Evolutionary conservation across 2,888 invertebrate genomes (phyloP).

Genomic region (Slavum lentiscoides): DNA sequence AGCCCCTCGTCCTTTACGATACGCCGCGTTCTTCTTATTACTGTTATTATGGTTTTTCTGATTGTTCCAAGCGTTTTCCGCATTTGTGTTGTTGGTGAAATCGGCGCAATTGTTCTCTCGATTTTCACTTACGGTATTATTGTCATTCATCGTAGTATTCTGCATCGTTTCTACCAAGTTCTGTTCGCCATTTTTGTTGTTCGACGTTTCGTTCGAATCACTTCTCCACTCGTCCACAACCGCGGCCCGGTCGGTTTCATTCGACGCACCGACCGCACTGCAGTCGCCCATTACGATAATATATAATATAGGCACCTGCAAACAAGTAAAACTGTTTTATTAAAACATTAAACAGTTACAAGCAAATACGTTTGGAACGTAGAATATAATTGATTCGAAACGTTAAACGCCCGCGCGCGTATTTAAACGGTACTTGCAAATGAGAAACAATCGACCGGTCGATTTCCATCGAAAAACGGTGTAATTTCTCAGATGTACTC

Average conservation of each 20-base stretch:
- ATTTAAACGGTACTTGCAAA: too few species aligned
- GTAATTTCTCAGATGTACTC: too few species aligned
- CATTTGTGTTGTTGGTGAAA: not conserved
- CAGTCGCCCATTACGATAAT: slow-evolving; percentile 5
- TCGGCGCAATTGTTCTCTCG: not conserved
- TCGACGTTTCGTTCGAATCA: not conserved
- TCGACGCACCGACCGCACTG: not conserved
- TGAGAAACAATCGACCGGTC: too few species aligned
- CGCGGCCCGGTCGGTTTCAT: not conserved
- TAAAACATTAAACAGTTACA: too few species aligned
- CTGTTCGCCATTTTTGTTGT: slow-evolving; percentile 1
- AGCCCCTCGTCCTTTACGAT: not conserved
- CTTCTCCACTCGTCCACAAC: not conserved
- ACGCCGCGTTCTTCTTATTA: not conserved
- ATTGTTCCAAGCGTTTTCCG: not conserved
- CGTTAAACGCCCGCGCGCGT: too few species aligned
- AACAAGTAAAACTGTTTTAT: not conserved
- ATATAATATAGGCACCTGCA: not conserved
- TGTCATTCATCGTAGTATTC: not conserved
- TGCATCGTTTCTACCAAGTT: not conserved
- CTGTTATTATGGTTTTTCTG: not conserved
- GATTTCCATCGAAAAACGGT: too few species aligned
- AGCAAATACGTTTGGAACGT: too few species aligned
- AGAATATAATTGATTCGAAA: too few species aligned
- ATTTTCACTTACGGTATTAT: not conserved